Evolutionary conservation across 2,113 vertebrate genomes (phyloP).

Genomic region (Motacilla tschutschensis): DNA sequence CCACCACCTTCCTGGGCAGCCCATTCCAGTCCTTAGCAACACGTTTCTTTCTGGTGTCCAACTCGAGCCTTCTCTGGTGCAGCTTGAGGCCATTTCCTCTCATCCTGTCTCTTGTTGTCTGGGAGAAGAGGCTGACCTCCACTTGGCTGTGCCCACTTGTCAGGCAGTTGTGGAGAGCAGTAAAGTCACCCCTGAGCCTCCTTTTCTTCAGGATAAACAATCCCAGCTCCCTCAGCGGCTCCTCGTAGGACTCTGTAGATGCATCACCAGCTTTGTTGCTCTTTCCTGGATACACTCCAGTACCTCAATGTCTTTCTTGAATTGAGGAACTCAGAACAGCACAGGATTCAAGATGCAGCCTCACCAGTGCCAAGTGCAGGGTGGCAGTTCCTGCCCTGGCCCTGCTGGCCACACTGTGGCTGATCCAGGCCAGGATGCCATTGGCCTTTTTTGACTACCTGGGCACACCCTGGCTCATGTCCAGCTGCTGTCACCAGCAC

Average conservation of each 20-base stretch:
- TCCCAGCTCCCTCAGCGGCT: neutral
- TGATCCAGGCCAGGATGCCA: neutral
- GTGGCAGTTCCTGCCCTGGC: neutral
- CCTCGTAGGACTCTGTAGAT: neutral
- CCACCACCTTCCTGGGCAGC: neutral
- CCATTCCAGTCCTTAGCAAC: neutral
- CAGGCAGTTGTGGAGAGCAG: accelerated
- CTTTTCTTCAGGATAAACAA: neutral
- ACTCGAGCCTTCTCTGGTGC: neutral
- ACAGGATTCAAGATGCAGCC: too few relatives aligned
- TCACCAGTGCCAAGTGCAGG: accelerated
- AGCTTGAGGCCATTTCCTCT: neutral
- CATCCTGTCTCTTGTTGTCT: neutral
- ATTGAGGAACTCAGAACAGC: neutral
- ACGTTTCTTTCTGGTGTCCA: neutral
- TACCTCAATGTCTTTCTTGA: neutral
- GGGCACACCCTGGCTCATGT: neutral
- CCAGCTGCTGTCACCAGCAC: neutral
- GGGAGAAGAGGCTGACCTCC: neutral
- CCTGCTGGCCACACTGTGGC: neutral
- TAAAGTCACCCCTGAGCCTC: neutral
- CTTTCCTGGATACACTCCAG: neutral
- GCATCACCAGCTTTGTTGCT: neutral
- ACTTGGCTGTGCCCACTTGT: neutral
- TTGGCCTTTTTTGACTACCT: neutral